phyloP scores from a whole-genome alignment of 2,113 vertebrate species.

The Antidorcas marsupialis region DNA sequence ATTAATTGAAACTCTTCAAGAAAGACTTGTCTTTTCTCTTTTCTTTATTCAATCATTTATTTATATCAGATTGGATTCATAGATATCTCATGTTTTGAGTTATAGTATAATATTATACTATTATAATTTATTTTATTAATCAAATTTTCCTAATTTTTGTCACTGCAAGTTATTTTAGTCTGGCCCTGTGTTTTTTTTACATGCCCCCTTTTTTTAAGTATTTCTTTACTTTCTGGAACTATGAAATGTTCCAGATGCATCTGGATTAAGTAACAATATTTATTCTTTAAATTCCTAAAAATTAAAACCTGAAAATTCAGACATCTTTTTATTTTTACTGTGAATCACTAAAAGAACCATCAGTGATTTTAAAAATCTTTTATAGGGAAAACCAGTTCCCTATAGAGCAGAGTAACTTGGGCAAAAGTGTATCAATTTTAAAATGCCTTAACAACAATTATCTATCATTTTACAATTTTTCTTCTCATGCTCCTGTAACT shows the following conservation, averaged over 20 bases:
- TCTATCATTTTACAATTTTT: not conserved
- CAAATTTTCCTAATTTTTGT: not conserved
- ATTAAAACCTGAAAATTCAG: not conserved
- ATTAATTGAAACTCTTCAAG: not conserved
- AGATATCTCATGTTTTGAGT: not conserved
- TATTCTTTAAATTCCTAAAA: slow-evolving; percentile 4
- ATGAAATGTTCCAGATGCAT: not conserved
- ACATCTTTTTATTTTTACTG: not conserved
- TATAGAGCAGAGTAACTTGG: not conserved
- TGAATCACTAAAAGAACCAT: not conserved
- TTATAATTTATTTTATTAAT: not conserved
- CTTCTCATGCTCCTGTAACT: not conserved
- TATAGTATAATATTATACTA: not conserved
- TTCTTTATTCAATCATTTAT: not conserved
- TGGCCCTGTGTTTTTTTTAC: not conserved
- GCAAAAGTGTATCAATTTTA: not conserved
- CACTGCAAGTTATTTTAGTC: not conserved
- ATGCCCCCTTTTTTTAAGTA: not conserved
- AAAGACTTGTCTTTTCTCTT: not conserved
- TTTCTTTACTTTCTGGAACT: not conserved
- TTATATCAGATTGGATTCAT: not conserved
- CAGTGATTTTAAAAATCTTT: not conserved
- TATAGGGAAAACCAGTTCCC: not conserved
- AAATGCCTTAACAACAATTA: not conserved
- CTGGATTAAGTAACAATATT: not conserved